A percentile compares a stretch with the other conserved stretches of the same genome.
Conservation (phyloP, 2,113 vertebrate species). For the Alaudala cheleensis region DNA sequence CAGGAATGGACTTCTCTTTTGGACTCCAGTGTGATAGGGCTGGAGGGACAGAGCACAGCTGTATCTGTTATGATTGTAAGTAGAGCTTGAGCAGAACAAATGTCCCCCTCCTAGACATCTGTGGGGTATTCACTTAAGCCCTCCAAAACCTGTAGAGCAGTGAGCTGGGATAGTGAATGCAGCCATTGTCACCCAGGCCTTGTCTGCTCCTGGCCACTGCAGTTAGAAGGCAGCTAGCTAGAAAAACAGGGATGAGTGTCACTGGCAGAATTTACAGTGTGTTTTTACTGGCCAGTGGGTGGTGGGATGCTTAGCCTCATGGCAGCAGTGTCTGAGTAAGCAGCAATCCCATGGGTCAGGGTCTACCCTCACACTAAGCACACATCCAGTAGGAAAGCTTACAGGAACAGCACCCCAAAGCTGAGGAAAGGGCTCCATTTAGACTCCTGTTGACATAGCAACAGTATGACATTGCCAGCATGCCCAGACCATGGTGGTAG, state of each 20-base stretch:
- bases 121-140: background rate
- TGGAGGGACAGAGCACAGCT: background rate
- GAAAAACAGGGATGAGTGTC: background rate
- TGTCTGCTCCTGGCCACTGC: background rate
- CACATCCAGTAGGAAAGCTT: background rate
- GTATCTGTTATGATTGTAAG: background rate
- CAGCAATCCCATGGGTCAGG: background rate
- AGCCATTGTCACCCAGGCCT: background rate
- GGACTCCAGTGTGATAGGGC: background rate
- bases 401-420: background rate
- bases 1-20: accelerated
- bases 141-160: background rate
- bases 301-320: accelerated
- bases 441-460: background rate
- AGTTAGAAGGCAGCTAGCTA: background rate
- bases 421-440: background rate
- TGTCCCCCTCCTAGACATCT: background rate
- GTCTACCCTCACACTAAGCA: background rate
- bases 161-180: background rate
- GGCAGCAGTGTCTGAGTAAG: background rate
- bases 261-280: background rate
- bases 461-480: background rate
- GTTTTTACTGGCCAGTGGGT: background rate
- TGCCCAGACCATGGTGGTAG: background rate
- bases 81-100: background rate